These are phyloP conservation scores for Lepas anatifera DNA, from an alignment of 2,888 invertebrate genomes.

Conservation along the genomic window DNA sequence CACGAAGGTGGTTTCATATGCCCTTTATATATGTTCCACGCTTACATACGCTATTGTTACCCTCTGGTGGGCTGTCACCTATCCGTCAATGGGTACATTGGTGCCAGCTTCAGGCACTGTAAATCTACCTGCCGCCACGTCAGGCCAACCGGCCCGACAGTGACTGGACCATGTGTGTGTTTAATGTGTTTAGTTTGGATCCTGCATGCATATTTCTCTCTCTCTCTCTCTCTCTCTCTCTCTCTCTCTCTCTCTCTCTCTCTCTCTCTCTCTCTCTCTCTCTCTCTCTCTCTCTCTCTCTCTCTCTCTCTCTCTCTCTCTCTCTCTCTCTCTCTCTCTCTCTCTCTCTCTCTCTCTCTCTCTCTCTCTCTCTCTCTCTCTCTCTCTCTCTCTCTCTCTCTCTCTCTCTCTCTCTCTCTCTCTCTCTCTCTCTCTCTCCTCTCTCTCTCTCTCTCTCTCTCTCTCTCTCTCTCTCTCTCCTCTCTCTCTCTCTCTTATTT, in stretches of 20 bases:
- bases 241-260: constrained; percentile 12
- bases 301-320: constrained; percentile 16
- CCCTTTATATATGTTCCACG: too few relatives aligned
- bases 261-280: constrained; percentile 4
- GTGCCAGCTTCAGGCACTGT: too few relatives aligned
- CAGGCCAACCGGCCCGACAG: too few relatives aligned
- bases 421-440: constrained; percentile 11
- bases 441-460: constrained; percentile 9
- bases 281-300: constrained; percentile 15
- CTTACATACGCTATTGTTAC: too few relatives aligned
- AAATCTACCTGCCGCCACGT: too few relatives aligned
- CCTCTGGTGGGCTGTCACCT: too few relatives aligned
- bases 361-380: neutral
- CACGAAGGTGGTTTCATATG: too few relatives aligned
- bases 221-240: constrained; percentile 14
- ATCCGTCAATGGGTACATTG: too few relatives aligned
- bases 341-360: constrained; percentile 61
- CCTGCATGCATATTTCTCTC: constrained; percentile 18
- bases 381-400: constrained; percentile 1
- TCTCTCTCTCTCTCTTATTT: neutral
- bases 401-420: constrained; percentile 7
- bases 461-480: neutral
- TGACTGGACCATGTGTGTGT: too few relatives aligned
- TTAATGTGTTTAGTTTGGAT: too few relatives aligned
- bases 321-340: constrained; percentile 22